A percentile compares a stretch with the other conserved stretches of the same genome.
Conservation (phyloP, 2,797 vertebrate species). For the Parauchenoglanis ngamensis region DNA sequence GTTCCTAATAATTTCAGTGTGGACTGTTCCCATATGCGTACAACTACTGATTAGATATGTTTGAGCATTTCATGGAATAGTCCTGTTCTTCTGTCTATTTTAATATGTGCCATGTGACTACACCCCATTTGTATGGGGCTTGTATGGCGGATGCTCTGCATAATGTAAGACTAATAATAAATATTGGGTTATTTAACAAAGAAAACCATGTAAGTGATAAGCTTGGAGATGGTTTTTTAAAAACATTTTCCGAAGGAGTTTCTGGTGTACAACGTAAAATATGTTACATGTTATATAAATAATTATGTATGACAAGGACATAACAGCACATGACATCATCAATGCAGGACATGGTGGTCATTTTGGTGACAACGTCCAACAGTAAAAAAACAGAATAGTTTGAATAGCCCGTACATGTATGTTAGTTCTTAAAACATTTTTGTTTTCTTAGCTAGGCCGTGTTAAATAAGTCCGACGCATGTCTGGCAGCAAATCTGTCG, state of each 20-base stretch:
- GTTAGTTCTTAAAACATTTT: too few relatives aligned
- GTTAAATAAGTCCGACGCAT: too few relatives aligned
- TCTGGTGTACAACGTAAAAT: not conserved
- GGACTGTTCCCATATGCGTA: constrained; percentile 8
- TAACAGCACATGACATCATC: too few relatives aligned
- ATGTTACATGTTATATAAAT: not conserved
- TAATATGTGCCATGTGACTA: not conserved
- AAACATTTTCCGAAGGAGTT: not conserved
- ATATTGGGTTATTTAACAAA: not conserved
- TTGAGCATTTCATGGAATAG: not conserved
- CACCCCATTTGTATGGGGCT: not conserved
- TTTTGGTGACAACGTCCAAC: too few relatives aligned
- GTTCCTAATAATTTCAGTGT: not conserved
- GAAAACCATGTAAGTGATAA: not conserved
- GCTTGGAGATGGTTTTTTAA: not conserved
- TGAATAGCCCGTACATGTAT: too few relatives aligned
- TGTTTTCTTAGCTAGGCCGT: too few relatives aligned
- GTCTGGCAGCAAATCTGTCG: too few relatives aligned
- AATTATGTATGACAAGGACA: too few relatives aligned
- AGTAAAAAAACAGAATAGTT: too few relatives aligned
- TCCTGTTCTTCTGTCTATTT: not conserved
- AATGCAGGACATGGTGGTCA: too few relatives aligned
- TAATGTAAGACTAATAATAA: not conserved
- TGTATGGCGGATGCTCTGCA: not conserved
- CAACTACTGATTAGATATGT: not conserved